Conservation (phyloP, 2,797 vertebrate species). For the Sebastes matsubarae region DNA sequence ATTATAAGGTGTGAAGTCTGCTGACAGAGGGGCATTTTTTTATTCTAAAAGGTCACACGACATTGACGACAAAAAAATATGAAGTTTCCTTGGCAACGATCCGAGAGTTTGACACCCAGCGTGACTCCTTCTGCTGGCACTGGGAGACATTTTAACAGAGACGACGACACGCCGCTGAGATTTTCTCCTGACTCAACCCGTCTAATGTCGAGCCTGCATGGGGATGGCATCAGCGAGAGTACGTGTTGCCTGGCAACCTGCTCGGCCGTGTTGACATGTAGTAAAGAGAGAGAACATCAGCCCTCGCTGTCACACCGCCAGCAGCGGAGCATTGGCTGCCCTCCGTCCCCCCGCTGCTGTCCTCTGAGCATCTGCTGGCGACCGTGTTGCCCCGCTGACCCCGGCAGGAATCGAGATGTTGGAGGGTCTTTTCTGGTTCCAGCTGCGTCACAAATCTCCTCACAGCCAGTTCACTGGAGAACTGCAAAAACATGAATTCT, state of each 20-base stretch:
- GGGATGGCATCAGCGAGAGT: constrained; percentile 26
- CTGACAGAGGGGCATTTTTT: neutral
- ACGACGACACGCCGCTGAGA: neutral
- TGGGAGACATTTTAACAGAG: neutral
- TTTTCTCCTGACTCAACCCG: neutral
- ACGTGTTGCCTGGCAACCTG: constrained; percentile 73
- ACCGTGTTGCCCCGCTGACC: neutral
- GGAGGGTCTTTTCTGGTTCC: neutral
- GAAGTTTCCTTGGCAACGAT: neutral
- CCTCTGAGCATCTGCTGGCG: neutral
- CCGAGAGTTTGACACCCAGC: neutral
- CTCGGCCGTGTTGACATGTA: constrained; percentile 61
- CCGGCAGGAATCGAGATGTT: neutral
- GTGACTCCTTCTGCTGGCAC: neutral
- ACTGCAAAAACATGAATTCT: neutral
- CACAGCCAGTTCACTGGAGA: neutral
- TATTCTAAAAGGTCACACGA: neutral
- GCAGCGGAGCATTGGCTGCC: neutral
- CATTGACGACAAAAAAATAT: neutral
- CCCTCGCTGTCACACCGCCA: constrained; percentile 9
- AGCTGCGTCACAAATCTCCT: neutral
- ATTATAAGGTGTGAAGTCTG: neutral
- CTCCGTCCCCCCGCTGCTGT: neutral
- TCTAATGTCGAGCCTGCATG: neutral
- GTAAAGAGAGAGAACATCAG: constrained; percentile 37